Percentiles rank a stretch among this genome's conserved stretches.
These are phyloP conservation scores for Lasioglossum lativentre DNA, from an alignment of 2,888 invertebrate species.

Conservation along the genomic window DNA sequence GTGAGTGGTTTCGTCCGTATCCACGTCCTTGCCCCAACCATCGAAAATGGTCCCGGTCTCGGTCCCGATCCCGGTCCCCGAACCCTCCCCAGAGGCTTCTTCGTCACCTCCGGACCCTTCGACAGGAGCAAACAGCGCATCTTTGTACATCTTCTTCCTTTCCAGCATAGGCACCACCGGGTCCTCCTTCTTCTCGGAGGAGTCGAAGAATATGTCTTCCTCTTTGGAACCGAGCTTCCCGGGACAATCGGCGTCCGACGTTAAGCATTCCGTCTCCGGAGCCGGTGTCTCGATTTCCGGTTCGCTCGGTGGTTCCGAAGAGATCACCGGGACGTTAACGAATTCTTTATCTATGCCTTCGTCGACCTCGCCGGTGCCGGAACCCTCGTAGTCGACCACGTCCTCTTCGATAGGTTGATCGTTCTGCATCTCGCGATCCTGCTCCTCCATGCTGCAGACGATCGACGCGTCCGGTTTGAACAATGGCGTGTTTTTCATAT, in stretches of 20 bases:
- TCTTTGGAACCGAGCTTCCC: conserved; percentile 31
- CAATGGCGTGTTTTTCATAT: conserved; percentile 86
- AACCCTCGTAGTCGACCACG: conserved; percentile 77
- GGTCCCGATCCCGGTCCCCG: conserved; percentile 64
- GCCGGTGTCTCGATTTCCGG: conserved; percentile 57
- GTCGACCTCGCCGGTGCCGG: conserved; percentile 60
- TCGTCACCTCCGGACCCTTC: conserved; percentile 83
- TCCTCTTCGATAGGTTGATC: conserved; percentile 86
- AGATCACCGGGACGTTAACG: conserved; percentile 31
- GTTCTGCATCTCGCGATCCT: conserved; percentile 85
- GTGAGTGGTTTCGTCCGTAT: neutral
- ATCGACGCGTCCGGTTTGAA: conserved; percentile 85
- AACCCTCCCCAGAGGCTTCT: conserved; percentile 84
- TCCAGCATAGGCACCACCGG: conserved; percentile 32
- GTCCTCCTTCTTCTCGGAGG: conserved; percentile 50
- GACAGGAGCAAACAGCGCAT: conserved; percentile 73
- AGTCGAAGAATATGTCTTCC: conserved; percentile 71
- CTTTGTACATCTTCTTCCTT: conserved; percentile 35
- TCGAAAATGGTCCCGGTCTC: conserved; percentile 42
- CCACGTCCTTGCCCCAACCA: conserved; percentile 5
- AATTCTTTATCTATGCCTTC: conserved; percentile 33
- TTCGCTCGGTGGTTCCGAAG: neutral
- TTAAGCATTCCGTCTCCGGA: conserved; percentile 18
- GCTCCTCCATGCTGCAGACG: conserved; percentile 77
- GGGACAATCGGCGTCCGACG: conserved; percentile 8